phyloP scores from a whole-genome alignment of 30 jellyfish, hydroid and myxozoan genomes.

The Chrysaora quinquecirrha region DNA sequence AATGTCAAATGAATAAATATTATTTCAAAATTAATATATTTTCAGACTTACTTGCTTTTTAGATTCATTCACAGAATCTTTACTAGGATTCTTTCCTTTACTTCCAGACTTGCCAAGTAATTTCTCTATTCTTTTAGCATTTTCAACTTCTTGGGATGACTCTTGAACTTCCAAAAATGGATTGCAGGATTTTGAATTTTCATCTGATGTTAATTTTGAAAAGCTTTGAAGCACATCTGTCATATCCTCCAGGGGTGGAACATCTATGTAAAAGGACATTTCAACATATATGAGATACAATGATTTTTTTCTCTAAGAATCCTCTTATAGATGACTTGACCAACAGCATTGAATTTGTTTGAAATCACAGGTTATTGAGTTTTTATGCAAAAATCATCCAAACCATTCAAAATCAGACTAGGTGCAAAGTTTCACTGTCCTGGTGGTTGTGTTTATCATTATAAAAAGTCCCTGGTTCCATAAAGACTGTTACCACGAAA shows the following conservation, averaged over 20 bases:
- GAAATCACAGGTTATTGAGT: too few relatives aligned
- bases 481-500: too few relatives aligned
- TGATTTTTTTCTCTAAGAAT: background rate
- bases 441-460: too few relatives aligned
- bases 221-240: constrained; percentile 35
- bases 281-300: background rate
- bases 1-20: background rate
- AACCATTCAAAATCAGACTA: too few relatives aligned
- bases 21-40: background rate
- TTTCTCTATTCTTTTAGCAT: constrained; percentile 36
- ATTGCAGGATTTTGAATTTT: background rate
- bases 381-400: too few relatives aligned
- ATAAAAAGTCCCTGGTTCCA: too few relatives aligned
- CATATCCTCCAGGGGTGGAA: constrained; percentile 83
- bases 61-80: background rate
- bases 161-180: constrained; percentile 41
- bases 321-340: too few relatives aligned
- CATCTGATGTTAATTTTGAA: constrained; percentile 9
- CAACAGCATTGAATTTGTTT: too few relatives aligned
- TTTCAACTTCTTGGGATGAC: constrained; percentile 15
- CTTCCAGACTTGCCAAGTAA: constrained; percentile 31
- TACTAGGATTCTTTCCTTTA: background rate
- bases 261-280: constrained; percentile 31
- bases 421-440: too few relatives aligned
- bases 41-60: background rate